These are phyloP conservation scores for Hirtodrosophila trivittata DNA, from an alignment of 2,888 invertebrate species.

Conservation along the genomic window DNA sequence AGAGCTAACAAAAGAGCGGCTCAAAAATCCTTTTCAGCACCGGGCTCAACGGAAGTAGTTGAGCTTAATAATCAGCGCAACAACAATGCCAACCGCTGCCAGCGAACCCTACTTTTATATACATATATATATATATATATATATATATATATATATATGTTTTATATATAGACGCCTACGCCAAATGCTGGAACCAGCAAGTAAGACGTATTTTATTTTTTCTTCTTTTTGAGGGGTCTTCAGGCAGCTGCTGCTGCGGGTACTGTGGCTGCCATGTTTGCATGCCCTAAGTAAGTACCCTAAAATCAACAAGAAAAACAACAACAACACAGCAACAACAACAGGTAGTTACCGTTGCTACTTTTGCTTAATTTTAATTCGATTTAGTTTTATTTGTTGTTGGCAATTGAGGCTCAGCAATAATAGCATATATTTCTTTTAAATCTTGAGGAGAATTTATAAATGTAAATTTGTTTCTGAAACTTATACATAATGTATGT, in stretches of 20 bases:
- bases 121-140: not conserved
- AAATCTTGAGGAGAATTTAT: too few relatives aligned
- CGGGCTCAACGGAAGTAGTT: constrained; percentile 22
- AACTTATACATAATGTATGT: constrained; percentile 7
- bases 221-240: not conserved
- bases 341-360: constrained; percentile 35
- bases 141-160: constrained; percentile 3
- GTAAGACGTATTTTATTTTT: constrained; percentile 42
- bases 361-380: constrained; percentile 32
- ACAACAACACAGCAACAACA: constrained; percentile 29
- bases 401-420: too few relatives aligned
- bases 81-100: constrained; percentile 4
- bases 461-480: constrained; percentile 5
- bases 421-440: too few relatives aligned
- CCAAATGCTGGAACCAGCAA: constrained; percentile 13
- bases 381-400: constrained; percentile 31
- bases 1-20: constrained; percentile 29
- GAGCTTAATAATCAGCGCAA: constrained; percentile 38
- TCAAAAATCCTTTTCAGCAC: constrained; percentile 48
- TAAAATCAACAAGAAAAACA: too few relatives aligned
- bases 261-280: too few relatives aligned
- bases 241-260: too few relatives aligned
- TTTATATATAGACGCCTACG: constrained; percentile 16
- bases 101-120: constrained; percentile 7
- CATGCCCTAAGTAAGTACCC: too few relatives aligned